phyloP scores from a whole-genome alignment of 2,888 invertebrate species.

The Shargacucullia verbasci region DNA sequence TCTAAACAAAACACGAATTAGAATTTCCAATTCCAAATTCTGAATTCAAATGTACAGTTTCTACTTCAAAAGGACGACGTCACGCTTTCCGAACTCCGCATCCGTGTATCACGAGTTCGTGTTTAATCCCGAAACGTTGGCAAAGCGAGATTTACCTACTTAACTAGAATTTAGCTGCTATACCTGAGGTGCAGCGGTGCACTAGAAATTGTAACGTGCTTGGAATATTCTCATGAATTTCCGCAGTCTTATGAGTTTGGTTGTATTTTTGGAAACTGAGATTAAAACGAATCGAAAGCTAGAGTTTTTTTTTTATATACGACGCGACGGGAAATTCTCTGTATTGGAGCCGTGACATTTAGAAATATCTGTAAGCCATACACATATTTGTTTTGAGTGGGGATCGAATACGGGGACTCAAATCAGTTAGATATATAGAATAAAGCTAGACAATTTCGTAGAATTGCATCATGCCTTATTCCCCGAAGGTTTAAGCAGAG shows the following conservation, averaged over 20 bases:
- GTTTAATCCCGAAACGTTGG: slow-evolving; percentile 46
- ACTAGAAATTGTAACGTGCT: slow-evolving; percentile 27
- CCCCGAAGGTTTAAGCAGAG: too few relatives aligned
- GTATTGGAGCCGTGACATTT: too few relatives aligned
- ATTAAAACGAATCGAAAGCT: too few relatives aligned
- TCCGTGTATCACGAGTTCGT: slow-evolving; percentile 17
- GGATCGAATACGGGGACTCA: too few relatives aligned
- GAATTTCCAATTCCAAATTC: slow-evolving; percentile 3
- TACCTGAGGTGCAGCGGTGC: slow-evolving; percentile 27
- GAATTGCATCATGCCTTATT: too few relatives aligned
- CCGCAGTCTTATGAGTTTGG: background rate
- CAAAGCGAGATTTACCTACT: slow-evolving; percentile 59
- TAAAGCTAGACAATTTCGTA: too few relatives aligned
- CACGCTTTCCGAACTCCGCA: background rate
- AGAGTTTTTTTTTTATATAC: too few relatives aligned
- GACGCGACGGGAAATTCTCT: too few relatives aligned
- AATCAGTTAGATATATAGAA: too few relatives aligned
- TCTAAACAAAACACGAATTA: background rate
- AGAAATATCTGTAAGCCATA: too few relatives aligned
- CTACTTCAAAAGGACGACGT: too few relatives aligned
- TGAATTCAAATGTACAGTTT: background rate
- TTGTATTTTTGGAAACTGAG: background rate
- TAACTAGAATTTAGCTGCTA: slow-evolving; percentile 44
- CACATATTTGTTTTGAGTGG: too few relatives aligned
- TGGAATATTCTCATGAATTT: slow-evolving; percentile 14